These are phyloP conservation scores for Melanerpes aurifrons DNA, from an alignment of 2,113 vertebrate genomes.

Conservation along the genomic window DNA sequence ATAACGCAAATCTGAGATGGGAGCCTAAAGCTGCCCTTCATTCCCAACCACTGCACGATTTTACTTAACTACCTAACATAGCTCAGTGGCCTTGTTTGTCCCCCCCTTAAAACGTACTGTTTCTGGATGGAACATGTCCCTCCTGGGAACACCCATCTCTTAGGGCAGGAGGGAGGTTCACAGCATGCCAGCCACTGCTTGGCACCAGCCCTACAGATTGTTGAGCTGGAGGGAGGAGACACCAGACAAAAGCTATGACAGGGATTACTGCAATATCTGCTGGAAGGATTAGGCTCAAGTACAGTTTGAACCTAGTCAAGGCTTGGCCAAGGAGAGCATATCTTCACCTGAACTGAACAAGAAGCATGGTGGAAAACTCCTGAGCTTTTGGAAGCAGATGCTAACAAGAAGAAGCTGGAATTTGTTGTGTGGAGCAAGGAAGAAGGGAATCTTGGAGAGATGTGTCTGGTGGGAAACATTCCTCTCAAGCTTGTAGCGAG, in stretches of 20 bases:
- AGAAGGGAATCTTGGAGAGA: background rate
- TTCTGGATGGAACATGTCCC: background rate
- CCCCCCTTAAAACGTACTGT: background rate
- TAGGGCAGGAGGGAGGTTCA: background rate
- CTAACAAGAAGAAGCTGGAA: background rate
- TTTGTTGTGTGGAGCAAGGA: background rate
- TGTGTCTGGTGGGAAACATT: background rate
- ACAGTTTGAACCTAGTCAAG: background rate
- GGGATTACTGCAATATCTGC: background rate
- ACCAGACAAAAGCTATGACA: background rate
- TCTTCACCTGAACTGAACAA: background rate
- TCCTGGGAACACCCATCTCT: background rate
- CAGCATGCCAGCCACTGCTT: background rate
- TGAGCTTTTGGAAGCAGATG: background rate
- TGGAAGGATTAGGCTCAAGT: background rate
- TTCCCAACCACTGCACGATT: background rate
- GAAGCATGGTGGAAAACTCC: background rate
- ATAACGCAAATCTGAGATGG: background rate
- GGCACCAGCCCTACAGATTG: background rate
- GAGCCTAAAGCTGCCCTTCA: background rate
- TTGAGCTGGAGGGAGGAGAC: background rate
- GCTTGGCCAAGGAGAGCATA: background rate
- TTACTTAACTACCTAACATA: background rate
- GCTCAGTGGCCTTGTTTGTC: background rate
- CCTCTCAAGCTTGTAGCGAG: background rate